Evolutionary conservation across 2,888 invertebrate species (phyloP), one percentile per base, ranked within the genome.

Genomic region (Argyra leucocephala): DNA sequence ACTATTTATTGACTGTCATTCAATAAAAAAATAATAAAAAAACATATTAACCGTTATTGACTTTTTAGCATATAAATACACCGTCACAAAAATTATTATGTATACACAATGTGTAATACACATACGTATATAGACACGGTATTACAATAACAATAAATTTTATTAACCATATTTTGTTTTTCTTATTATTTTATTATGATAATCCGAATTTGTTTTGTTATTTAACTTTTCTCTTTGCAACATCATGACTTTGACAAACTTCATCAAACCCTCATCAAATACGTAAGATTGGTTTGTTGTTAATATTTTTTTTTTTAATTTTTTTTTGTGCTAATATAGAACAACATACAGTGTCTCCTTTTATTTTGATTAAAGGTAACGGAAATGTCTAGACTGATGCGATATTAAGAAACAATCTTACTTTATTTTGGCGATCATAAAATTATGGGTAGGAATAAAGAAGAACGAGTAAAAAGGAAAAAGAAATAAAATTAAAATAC

Each of bases 371-470:
- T 5, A 48, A 48, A 48, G 48, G 48, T 48, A 48, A 48, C 48
- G 48, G 48, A 48, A 48, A 48, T 48, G 48, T 48, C 48, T 48
- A 48, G 48, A 48, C 48, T 5, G n/a, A 18, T 48, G 12, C 18
- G 18, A n/a, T 48, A 48, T 48, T 48, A 48, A 48, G 48, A 48
- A 48, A 48, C 48, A 48, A 48, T 48, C 48, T 48, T 18, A 48
- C 48, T 48, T 15, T 48, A 48, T 18, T 48, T 48, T 48, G 48
- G 48, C 48, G 48, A 48, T 48, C 48, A 48, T 48, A 48, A 48
- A 48, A 48, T 15, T 48, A 48, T 48, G 15, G 48, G 18, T 18
- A 12, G 48, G 15, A 5, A 48, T 18, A 48, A 18, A 48, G 18
- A 48, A 48, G 18, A 48, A 48, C 5, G 12, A 48, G 18, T 48